Percentiles rank a stretch among this genome's conserved stretches.
Evolutionary conservation across 2,888 invertebrate genomes (phyloP).

Genomic region (Plebejus melissa): DNA sequence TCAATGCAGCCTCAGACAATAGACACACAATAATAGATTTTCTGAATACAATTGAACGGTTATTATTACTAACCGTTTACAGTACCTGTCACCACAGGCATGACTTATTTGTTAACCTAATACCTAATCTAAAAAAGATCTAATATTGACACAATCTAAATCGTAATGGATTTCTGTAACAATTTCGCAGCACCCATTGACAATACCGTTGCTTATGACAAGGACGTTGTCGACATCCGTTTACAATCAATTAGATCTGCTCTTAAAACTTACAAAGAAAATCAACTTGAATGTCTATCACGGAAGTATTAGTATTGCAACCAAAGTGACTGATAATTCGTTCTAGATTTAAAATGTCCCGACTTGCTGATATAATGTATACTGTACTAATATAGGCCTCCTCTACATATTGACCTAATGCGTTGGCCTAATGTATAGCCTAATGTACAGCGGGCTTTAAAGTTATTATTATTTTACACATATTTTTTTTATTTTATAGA

Average conservation of each 20-base stretch:
- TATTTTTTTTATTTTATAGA: too few relatives aligned
- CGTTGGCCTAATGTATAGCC: too few relatives aligned
- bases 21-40: background rate
- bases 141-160: constrained; percentile 1
- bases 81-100: background rate
- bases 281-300: constrained; percentile 52
- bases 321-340: background rate
- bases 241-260: constrained; percentile 69
- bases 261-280: constrained; percentile 59
- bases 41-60: background rate
- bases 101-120: background rate
- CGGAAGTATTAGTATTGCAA: constrained; percentile 46
- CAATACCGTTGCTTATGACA: constrained; percentile 44
- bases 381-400: too few relatives aligned
- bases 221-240: constrained; percentile 72
- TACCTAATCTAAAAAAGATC: background rate
- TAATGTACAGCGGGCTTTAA: too few relatives aligned
- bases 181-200: constrained; percentile 19
- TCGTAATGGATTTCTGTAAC: constrained; percentile 18
- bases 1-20: background rate
- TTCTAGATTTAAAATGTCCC: background rate
- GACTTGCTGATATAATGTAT: too few relatives aligned
- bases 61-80: background rate
- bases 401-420: too few relatives aligned
- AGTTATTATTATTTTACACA: too few relatives aligned